These are phyloP conservation scores for Agapornis roseicollis DNA, from an alignment of 2,113 vertebrate species.

Conservation along the genomic window DNA sequence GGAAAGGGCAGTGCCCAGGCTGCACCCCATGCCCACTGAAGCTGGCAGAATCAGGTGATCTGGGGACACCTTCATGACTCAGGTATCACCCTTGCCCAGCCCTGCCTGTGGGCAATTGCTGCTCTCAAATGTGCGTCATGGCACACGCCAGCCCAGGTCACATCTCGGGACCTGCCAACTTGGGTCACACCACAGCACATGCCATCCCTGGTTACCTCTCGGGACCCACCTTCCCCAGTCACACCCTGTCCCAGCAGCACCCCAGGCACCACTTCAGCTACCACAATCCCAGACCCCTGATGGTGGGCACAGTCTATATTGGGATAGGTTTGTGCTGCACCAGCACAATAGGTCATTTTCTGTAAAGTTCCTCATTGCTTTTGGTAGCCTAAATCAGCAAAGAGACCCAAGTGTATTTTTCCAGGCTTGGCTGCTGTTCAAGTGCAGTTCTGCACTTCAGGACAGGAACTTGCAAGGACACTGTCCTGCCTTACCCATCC, in stretches of 20 bases:
- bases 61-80: background rate
- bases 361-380: accelerated
- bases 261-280: accelerated
- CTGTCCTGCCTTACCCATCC: accelerated
- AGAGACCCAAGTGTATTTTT: accelerated
- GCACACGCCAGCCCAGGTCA: background rate
- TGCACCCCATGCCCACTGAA: background rate
- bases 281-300: background rate
- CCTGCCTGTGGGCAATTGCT: background rate
- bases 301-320: accelerated
- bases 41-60: background rate
- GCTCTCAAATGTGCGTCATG: background rate
- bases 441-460: accelerated
- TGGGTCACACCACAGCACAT: background rate
- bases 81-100: background rate
- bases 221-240: accelerated
- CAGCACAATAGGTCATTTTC: background rate
- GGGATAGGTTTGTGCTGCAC: background rate
- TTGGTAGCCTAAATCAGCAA: background rate
- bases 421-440: background rate
- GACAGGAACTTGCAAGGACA: background rate
- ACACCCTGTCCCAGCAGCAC: accelerated
- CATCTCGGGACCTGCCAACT: background rate
- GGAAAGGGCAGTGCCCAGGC: background rate
- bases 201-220: background rate